These are phyloP conservation scores for Chlorops oryzae DNA, from an alignment of 1,140 invertebrate species.

Conservation along the genomic window DNA sequence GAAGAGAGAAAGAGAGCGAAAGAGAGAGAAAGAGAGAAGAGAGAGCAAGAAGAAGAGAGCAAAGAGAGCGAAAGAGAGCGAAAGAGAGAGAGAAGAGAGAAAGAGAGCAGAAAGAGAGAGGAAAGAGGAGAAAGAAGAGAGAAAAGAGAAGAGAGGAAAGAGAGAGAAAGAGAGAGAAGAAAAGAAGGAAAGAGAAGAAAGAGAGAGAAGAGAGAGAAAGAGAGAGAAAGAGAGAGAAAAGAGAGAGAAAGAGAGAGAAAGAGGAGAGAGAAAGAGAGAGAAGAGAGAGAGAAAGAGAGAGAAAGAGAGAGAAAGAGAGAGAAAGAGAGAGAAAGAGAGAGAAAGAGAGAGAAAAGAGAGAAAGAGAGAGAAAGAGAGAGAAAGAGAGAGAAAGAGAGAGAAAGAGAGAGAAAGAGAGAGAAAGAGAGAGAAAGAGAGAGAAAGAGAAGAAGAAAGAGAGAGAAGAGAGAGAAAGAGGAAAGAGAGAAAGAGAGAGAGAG, in stretches of 20 bases:
- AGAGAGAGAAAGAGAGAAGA: background rate
- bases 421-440: background rate
- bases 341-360: background rate
- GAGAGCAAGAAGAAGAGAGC: background rate
- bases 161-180: background rate
- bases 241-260: background rate
- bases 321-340: background rate
- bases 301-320: background rate
- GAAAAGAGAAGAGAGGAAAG: background rate
- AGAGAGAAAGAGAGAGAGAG: background rate
- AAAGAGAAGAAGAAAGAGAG: background rate
- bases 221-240: background rate
- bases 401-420: background rate
- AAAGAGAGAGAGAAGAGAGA: background rate
- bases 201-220: background rate
- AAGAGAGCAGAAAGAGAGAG: background rate
- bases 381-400: background rate
- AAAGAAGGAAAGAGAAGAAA: background rate
- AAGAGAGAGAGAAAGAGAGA: background rate
- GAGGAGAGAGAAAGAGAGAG: background rate
- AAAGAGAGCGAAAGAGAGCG: background rate
- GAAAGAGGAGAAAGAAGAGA: background rate
- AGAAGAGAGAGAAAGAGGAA: background rate
- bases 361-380: background rate
- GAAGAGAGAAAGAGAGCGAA: background rate